A percentile compares a stretch with the other conserved stretches of the same genome.
Evolutionary conservation across 2,113 vertebrate genomes (phyloP).

Genomic region (Rhabdornis inornatus): DNA sequence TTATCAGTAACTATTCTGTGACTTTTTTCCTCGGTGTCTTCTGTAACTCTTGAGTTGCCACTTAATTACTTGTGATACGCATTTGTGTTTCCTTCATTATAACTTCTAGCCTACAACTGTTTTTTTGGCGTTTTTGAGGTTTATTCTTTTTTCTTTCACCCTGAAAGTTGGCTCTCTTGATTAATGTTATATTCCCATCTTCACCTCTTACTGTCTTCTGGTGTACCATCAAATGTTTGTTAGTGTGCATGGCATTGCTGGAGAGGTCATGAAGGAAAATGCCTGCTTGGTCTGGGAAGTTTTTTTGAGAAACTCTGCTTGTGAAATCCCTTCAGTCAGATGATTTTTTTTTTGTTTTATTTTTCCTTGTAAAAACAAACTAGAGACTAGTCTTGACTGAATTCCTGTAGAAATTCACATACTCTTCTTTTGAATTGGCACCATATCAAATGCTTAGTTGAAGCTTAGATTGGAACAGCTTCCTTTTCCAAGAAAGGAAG

Average conservation of each 20-base stretch:
- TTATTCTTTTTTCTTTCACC: not conserved
- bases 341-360: not conserved
- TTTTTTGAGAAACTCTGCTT: not conserved
- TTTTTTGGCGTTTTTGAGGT: not conserved
- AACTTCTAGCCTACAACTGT: not conserved
- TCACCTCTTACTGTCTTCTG: not conserved
- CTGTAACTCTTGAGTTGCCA: not conserved
- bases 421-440: constrained; percentile 24
- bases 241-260: not conserved
- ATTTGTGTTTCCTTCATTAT: not conserved
- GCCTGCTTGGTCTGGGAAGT: not conserved
- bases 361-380: not conserved
- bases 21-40: not conserved
- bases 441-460: not conserved
- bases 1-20: not conserved
- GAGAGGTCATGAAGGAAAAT: not conserved
- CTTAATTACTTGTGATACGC: not conserved
- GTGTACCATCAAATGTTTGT: not conserved
- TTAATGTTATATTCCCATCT: not conserved
- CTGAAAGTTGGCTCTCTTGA: not conserved
- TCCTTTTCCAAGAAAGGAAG: constrained; percentile 47
- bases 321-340: not conserved
- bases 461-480: constrained; percentile 11
- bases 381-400: not conserved
- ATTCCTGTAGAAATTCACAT: constrained; percentile 27